phyloP scores from a whole-genome alignment of 2,888 invertebrate genomes.

The Drosophila longiperda region DNA sequence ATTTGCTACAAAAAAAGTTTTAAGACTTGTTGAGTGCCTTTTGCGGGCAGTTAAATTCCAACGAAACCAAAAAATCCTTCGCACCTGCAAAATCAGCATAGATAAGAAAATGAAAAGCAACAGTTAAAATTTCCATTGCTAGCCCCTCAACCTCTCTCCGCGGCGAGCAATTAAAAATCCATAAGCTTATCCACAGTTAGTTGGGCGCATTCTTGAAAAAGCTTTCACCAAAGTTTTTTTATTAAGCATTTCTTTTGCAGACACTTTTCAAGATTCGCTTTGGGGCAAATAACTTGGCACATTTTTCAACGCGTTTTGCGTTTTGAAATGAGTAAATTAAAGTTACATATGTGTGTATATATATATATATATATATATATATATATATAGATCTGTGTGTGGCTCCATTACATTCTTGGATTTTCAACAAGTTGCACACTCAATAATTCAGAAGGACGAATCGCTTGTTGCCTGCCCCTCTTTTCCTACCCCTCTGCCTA shows the following conservation, averaged over 20 bases:
- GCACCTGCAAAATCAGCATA: constrained; percentile 3
- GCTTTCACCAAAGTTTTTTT: constrained; percentile 59
- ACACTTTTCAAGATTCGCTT: constrained; percentile 35
- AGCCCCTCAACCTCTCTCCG: background rate
- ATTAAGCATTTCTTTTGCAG: constrained; percentile 30
- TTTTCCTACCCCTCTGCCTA: constrained; percentile 6
- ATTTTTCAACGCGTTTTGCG: constrained; percentile 57
- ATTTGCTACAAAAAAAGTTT: background rate
- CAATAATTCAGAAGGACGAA: constrained; percentile 76
- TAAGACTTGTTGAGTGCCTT: background rate
- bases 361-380: background rate
- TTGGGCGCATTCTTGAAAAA: constrained; percentile 57
- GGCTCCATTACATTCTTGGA: constrained; percentile 62
- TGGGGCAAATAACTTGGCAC: constrained; percentile 64
- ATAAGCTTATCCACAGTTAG: constrained; percentile 62
- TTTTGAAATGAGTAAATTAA: constrained; percentile 73
- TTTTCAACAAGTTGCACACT: constrained; percentile 75
- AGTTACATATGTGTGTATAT: constrained; percentile 30
- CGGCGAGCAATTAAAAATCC: constrained; percentile 64
- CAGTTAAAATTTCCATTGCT: background rate
- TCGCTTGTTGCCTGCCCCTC: constrained; percentile 65
- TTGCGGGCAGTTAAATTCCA: background rate
- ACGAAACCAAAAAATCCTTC: background rate
- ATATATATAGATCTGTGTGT: constrained; percentile 4
- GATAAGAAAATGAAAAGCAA: constrained; percentile 20